phyloP scores from a whole-genome alignment of 2,113 vertebrate genomes.

The Tachuris rubrigastra region DNA sequence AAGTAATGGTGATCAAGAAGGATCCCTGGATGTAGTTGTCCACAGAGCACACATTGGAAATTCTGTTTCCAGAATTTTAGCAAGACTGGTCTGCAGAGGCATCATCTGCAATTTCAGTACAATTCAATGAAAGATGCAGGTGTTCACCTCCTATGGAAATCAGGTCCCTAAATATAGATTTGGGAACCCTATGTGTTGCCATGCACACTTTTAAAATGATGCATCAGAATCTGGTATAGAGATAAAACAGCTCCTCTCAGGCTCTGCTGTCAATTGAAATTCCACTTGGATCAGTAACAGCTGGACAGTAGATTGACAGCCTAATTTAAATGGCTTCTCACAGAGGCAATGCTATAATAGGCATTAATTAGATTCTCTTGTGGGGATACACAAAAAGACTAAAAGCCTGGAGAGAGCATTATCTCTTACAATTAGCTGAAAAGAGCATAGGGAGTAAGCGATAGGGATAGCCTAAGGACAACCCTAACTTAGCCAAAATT shows the following conservation, averaged over 20 bases:
- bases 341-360: not conserved
- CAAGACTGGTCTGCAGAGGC: not conserved
- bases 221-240: not conserved
- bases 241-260: not conserved
- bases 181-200: not conserved
- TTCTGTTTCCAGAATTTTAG: not conserved
- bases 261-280: slow-evolving; percentile 17
- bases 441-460: not conserved
- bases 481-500: not conserved
- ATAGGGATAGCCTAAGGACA: not conserved
- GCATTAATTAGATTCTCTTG: slow-evolving; percentile 39
- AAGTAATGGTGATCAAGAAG: not conserved
- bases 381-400: not conserved
- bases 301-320: slow-evolving; percentile 30
- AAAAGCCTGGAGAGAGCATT: slow-evolving; percentile 30
- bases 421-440: slow-evolving; percentile 16
- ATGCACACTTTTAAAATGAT: not conserved
- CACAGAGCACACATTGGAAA: not conserved
- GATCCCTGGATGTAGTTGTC: not conserved
- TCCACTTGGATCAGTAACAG: slow-evolving; percentile 32
- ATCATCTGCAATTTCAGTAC: not conserved
- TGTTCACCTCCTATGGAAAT: not conserved
- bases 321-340: slow-evolving; percentile 37
- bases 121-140: not conserved
- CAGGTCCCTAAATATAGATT: not conserved